Conservation (phyloP, 2,888 invertebrate genomes). For the Scaptomyza caliginosa region DNA sequence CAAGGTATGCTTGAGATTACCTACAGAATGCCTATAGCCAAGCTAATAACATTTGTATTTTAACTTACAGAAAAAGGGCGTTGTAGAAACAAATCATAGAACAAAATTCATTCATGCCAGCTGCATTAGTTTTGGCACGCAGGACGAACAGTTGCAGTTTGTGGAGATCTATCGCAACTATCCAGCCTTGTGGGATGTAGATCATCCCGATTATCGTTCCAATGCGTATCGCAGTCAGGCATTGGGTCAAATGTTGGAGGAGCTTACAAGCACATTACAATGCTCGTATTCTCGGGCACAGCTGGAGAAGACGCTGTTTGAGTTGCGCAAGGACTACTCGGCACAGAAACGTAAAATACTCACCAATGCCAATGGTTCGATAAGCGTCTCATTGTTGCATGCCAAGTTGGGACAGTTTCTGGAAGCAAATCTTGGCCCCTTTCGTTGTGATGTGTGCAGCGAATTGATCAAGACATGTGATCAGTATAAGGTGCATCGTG, state of each 20-base stretch:
- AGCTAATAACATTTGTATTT: not conserved
- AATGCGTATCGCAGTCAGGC: conserved; percentile 74
- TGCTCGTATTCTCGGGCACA: conserved; percentile 54
- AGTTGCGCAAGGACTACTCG: conserved; percentile 72
- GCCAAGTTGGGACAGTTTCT: conserved; percentile 68
- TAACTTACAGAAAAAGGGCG: conserved; percentile 64
- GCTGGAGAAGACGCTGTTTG: conserved; percentile 75
- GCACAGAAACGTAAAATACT: conserved; percentile 70
- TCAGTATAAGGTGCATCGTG: conserved; percentile 78
- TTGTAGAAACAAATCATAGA: conserved; percentile 66
- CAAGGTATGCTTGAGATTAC: conserved; percentile 55
- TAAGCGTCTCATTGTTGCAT: conserved; percentile 58
- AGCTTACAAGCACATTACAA: conserved; percentile 62
- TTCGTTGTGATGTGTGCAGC: conserved; percentile 70
- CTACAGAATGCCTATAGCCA: not conserved
- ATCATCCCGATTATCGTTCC: conserved; percentile 80
- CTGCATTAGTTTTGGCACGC: conserved; percentile 54
- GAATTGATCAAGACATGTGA: conserved; percentile 77
- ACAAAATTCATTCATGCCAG: conserved; percentile 68
- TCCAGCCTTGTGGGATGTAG: conserved; percentile 76
- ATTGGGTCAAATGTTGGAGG: conserved; percentile 72
- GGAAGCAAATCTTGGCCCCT: conserved; percentile 73
- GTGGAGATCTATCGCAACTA: conserved; percentile 78
- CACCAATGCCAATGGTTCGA: conserved; percentile 31
- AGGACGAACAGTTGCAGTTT: conserved; percentile 71